Conservation (phyloP, 2,113 vertebrate species). For the Rhodinocichla rosea region DNA sequence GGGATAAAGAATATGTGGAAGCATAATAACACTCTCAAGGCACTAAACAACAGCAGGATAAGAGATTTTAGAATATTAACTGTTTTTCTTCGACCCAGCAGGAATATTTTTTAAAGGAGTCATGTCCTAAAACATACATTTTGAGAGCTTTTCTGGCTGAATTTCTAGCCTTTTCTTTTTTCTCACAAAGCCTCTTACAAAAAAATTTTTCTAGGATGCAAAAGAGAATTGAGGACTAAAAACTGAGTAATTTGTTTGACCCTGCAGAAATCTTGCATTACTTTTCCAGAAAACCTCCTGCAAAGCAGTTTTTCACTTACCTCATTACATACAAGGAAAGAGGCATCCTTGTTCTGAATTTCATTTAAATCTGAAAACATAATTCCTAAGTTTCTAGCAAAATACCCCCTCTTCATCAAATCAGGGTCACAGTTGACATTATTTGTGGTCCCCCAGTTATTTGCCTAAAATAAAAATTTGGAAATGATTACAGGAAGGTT, state of each 20-base stretch:
- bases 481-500: not conserved
- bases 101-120: not conserved
- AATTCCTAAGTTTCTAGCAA: fast-evolving
- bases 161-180: not conserved
- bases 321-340: not conserved
- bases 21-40: not conserved
- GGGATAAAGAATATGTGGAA: not conserved
- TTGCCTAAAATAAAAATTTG: not conserved
- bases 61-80: not conserved
- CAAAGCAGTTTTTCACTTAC: not conserved
- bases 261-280: not conserved
- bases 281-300: not conserved
- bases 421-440: not conserved
- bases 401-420: not conserved
- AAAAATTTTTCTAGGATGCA: not conserved
- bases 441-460: not conserved
- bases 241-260: not conserved
- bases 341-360: not conserved
- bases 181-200: not conserved
- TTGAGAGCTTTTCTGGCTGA: not conserved
- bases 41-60: not conserved
- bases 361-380: not conserved
- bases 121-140: not conserved
- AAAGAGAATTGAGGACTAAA: not conserved
- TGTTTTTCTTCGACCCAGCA: not conserved